Base-by-base conservation (phyloP, 1,140 invertebrate species). In the Drosophila prosaltans region DNA sequence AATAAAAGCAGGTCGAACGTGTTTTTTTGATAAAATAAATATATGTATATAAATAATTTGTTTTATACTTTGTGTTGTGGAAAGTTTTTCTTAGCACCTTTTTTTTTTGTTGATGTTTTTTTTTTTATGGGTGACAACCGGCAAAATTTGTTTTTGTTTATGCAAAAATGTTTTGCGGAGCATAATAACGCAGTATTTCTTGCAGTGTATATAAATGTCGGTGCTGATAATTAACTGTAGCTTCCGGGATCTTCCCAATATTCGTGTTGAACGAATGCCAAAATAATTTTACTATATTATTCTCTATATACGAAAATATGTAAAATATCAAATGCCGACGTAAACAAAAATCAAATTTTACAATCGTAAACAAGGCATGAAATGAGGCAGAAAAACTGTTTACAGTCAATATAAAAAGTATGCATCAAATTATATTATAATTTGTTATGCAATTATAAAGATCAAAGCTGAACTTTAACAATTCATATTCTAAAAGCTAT, bases 1-100 rank as follows among this genome's bases (percentile, higher is more conserved):
- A 54, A 55, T 51, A 48, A 78, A 81, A 85, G 79, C 82, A 68
- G 82, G 82, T 86, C 64, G 57, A 75, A 86, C 82, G 64, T 71
- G 82, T 81, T 86, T 81, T 86, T 65, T 57, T 6, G 6, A 51
- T 62, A 54, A 74, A 66, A 41, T 41, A 8, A 39, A 26, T 55
- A 41, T 26, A 36, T 3, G 32, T 30, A 2, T 26, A 67, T 16
- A 48, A 57, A 70, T 65, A 61, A 28, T 65, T 65, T 48, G 43
- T 54, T 41, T 41, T 60, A 54, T 39, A 55, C 40, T 76, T 40
- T 45, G 16, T 11, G 32, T 70, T 70, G 61, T 61, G n/a, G 36
- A 39, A 43, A 40, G 26, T 43, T 41, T 61, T 43, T 39, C 36
- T 60, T 60, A 60, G 36, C 36, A 36, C 45, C 21, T 51, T 51